Conservation (phyloP, 2,113 vertebrate species). For the Pachypanchax playfairii region DNA sequence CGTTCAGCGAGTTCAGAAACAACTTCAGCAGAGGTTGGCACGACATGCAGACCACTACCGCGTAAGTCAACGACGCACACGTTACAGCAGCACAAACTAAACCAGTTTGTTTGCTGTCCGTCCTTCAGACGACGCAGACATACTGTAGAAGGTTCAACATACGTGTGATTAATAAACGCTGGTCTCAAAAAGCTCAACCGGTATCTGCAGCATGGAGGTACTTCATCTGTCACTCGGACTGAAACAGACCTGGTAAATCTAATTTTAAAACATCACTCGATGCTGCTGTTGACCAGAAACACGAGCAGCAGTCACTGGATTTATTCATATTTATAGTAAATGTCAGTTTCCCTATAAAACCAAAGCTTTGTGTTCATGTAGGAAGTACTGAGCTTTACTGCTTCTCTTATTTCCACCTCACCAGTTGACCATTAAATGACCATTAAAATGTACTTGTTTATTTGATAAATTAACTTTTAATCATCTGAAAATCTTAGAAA, state of each 20-base stretch:
- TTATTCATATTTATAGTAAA: background rate
- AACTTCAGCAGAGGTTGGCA: slow-evolving; percentile 95
- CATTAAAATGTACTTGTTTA: background rate
- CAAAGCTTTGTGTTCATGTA: background rate
- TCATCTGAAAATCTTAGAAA: no score
- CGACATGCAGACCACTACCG: slow-evolving; percentile 91
- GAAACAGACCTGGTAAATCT: slow-evolving; percentile 35
- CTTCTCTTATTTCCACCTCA: background rate
- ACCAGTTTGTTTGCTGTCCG: slow-evolving; percentile 34
- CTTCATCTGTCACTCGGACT: slow-evolving; percentile 21
- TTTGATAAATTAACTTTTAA: no score
- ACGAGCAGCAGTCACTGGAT: slow-evolving; percentile 1
- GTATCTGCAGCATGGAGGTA: slow-evolving; percentile 3
- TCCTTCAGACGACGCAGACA: slow-evolving; percentile 13
- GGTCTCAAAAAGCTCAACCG: slow-evolving; percentile 36
- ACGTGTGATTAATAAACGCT: slow-evolving; percentile 10
- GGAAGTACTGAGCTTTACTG: background rate
- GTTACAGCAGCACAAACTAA: no score
- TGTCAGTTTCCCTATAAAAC: background rate
- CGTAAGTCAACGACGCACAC: slow-evolving; percentile 80
- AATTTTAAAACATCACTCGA: slow-evolving; percentile 32
- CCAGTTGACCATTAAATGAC: background rate
- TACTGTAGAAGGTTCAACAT: no score
- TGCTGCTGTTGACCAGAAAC: slow-evolving; percentile 16
- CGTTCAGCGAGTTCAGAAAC: slow-evolving; percentile 89